Evolutionary conservation across 2,888 invertebrate genomes (phyloP).

Genomic region (Cataglyphis rosenhaueri): DNA sequence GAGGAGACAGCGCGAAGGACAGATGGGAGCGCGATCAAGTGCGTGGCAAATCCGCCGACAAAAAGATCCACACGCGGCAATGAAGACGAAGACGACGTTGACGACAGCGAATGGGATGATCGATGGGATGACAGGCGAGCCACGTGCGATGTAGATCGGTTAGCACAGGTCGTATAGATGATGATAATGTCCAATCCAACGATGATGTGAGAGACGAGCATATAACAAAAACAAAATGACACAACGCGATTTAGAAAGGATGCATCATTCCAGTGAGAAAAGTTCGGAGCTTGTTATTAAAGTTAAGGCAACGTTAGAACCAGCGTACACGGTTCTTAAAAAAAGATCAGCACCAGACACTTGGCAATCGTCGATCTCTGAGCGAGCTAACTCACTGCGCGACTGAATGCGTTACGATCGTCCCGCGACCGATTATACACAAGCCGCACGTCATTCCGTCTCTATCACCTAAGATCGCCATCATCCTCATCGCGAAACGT

Average conservation of each 20-base stretch:
- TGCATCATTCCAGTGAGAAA: slow-evolving; percentile 5
- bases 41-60: slow-evolving; percentile 67
- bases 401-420: slow-evolving; percentile 54
- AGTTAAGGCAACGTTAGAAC: background rate
- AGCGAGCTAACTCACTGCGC: slow-evolving; percentile 63
- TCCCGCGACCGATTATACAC: slow-evolving; percentile 62
- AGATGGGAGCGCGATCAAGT: slow-evolving; percentile 71
- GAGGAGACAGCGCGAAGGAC: slow-evolving; percentile 76
- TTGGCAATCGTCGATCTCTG: slow-evolving; percentile 66
- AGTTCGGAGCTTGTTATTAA: slow-evolving; percentile 23
- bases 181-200: slow-evolving; percentile 49
- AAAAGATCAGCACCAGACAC: slow-evolving; percentile 59
- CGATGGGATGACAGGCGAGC: slow-evolving; percentile 55
- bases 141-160: slow-evolving; percentile 68
- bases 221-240: slow-evolving; percentile 70
- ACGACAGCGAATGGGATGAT: slow-evolving; percentile 21
- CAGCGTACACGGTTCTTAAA: slow-evolving; percentile 15
- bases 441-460: slow-evolving; percentile 68
- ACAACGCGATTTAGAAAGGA: slow-evolving; percentile 69
- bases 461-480: slow-evolving; percentile 56
- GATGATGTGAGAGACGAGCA: slow-evolving; percentile 33
- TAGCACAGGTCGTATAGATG: slow-evolving; percentile 9
- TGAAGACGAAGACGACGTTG: slow-evolving; percentile 39
- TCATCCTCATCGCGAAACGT: slow-evolving; percentile 52
- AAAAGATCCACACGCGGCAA: slow-evolving; percentile 69